These are phyloP conservation scores for Bombus soroeensis DNA, from an alignment of 1,140 invertebrate species.

Conservation along the genomic window DNA sequence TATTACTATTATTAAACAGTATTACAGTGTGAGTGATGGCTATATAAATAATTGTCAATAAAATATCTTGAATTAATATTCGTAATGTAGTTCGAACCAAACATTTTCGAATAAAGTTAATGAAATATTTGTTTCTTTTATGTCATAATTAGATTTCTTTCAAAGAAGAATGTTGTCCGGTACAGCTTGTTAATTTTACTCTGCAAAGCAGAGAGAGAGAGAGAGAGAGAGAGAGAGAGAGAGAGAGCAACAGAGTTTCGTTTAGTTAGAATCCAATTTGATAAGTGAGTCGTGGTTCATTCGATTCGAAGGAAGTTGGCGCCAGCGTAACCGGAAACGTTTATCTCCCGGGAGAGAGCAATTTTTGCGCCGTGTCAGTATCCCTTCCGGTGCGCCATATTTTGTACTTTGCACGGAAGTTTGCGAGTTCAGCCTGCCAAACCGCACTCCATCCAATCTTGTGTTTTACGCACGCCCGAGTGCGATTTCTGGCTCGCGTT, in stretches of 20 bases:
- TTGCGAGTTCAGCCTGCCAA: slow-evolving; percentile 33
- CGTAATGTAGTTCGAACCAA: no score
- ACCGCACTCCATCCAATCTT: slow-evolving; percentile 44
- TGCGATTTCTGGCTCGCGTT: slow-evolving; percentile 28
- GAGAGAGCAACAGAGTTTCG: neutral
- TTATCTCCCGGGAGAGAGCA: slow-evolving; percentile 27
- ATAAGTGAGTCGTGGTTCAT: slow-evolving; percentile 29
- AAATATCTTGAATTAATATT: no score
- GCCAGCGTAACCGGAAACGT: slow-evolving; percentile 23
- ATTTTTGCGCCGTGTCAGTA: slow-evolving; percentile 49
- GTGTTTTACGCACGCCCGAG: slow-evolving; percentile 21
- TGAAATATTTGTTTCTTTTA: neutral
- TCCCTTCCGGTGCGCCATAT: slow-evolving; percentile 35
- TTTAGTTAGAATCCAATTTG: slow-evolving; percentile 38
- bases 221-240: neutral
- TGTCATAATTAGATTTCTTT: neutral
- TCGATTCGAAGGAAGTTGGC: slow-evolving; percentile 26
- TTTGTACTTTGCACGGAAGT: slow-evolving; percentile 28
- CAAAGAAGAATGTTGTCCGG: no score
- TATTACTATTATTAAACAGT: no score
- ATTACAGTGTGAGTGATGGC: no score
- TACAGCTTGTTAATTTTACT: neutral
- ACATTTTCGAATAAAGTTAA: no score
- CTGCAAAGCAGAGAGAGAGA: neutral
- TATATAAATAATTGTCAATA: no score